These are phyloP conservation scores for Clarias platycephalus DNA, from an alignment of 2,797 vertebrate species.

Conservation along the genomic window DNA sequence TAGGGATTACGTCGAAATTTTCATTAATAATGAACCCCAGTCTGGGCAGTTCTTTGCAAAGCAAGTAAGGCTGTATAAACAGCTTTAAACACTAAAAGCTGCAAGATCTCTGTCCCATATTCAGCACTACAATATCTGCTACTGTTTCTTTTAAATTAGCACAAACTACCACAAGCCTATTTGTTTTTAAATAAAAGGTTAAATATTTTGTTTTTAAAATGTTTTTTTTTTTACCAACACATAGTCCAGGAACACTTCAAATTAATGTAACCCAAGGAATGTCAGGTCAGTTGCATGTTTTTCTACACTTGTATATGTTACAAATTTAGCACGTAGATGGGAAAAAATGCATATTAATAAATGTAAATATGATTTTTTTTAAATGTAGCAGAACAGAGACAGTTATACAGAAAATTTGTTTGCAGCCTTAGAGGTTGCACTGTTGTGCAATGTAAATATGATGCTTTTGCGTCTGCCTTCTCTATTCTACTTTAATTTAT, in stretches of 20 bases:
- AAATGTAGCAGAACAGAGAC: background rate
- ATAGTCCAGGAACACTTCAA: conserved; percentile 7
- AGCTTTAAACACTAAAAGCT: conserved; percentile 4
- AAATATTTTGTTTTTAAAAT: conserved; percentile 37
- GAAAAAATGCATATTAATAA: conserved; percentile 38
- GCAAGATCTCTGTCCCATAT: conserved; percentile 1
- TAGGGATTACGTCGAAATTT: conserved; percentile 65
- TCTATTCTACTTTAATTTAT: background rate
- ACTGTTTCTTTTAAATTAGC: conserved; percentile 45
- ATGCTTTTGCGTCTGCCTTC: background rate
- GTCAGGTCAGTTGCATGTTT: conserved; percentile 65
- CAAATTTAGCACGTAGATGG: conserved; percentile 68
- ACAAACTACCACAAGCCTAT: conserved; percentile 31
- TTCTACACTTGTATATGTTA: conserved; percentile 73
- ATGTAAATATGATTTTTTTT: conserved; percentile 57
- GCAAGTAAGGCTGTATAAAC: conserved; percentile 10
- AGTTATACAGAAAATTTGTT: background rate
- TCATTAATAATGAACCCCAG: conserved; percentile 58
- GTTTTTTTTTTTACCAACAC: conserved; percentile 39
- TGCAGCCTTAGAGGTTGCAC: no score
- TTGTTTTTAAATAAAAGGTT: conserved; percentile 47
- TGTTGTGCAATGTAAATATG: background rate
- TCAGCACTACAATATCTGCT: background rate
- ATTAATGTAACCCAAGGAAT: conserved; percentile 38
- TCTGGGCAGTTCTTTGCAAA: background rate